These are phyloP conservation scores for Agrotis segetum DNA, from an alignment of 2,888 invertebrate species.

Conservation along the genomic window DNA sequence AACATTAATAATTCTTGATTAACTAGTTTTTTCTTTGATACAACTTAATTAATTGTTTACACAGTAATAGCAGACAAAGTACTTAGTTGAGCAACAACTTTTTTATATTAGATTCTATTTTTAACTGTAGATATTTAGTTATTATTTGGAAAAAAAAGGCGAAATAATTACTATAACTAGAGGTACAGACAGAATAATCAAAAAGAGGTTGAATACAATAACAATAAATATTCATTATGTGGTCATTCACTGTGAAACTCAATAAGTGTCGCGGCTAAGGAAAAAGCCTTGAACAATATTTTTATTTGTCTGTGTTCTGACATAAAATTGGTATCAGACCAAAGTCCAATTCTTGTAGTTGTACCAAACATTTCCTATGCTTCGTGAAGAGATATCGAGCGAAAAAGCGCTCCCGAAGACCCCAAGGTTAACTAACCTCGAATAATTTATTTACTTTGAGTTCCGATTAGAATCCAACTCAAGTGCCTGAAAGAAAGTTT, in stretches of 20 bases:
- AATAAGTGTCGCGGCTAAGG: conserved; percentile 16
- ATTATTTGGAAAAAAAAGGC: too few relatives aligned
- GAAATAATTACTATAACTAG: neutral
- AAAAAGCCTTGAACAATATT: conserved; percentile 53
- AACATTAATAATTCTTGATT: neutral
- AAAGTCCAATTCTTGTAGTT: conserved; percentile 53
- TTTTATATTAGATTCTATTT: neutral
- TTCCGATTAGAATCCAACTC: conserved; percentile 55
- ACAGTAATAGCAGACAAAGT: neutral
- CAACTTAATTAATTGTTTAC: neutral
- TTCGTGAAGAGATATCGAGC: conserved; percentile 18
- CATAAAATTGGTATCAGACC: conserved; percentile 39
- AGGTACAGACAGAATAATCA: neutral
- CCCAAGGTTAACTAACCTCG: conserved; percentile 64
- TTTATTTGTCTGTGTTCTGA: conserved; percentile 49
- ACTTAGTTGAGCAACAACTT: neutral
- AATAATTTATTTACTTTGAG: conserved; percentile 26
- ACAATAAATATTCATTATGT: conserved; percentile 20
- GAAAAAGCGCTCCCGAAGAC: conserved; percentile 7
- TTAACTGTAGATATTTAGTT: neutral
- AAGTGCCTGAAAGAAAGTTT: conserved; percentile 18
- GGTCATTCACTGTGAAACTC: conserved; percentile 4
- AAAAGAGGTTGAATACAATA: neutral
- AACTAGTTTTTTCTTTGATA: neutral
- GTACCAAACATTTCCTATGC: conserved; percentile 31